These are phyloP conservation scores for Thomomys bottae DNA, from an alignment of 2,113 vertebrate species.

Conservation along the genomic window DNA sequence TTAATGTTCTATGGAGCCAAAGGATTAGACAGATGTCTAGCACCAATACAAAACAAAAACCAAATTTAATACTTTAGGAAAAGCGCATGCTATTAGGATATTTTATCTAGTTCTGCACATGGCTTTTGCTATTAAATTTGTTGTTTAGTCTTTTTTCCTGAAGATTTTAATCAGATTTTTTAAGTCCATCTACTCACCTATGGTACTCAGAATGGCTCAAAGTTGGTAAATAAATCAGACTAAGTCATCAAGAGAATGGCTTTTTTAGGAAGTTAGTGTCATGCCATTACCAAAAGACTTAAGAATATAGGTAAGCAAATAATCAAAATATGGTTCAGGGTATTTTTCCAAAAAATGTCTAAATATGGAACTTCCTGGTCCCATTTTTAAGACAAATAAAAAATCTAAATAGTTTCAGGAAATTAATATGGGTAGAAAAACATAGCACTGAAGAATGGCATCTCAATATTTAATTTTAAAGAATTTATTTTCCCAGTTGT, in stretches of 20 bases:
- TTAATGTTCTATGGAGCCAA: conserved; percentile 82
- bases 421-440: conserved; percentile 51
- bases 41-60: conserved; percentile 71
- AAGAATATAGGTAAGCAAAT: conserved; percentile 47
- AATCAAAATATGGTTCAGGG: conserved; percentile 30
- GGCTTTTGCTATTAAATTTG: conserved; percentile 57
- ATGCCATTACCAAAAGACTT: conserved; percentile 63
- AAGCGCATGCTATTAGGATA: conserved; percentile 80
- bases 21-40: conserved; percentile 81
- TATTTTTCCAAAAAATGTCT: conserved; percentile 67
- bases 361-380: conserved; percentile 75
- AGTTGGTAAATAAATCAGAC: conserved; percentile 40
- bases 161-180: conserved; percentile 59
- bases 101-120: conserved; percentile 75
- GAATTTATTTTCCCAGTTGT: conserved; percentile 83
- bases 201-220: conserved; percentile 38
- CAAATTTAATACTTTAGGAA: conserved; percentile 80
- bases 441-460: conserved; percentile 76
- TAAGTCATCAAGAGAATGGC: conserved; percentile 47
- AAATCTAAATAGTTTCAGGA: conserved; percentile 72
- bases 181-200: conserved; percentile 58
- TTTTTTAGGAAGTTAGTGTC: conserved; percentile 68
- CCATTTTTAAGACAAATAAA: conserved; percentile 70
- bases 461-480: conserved; percentile 76
- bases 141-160: conserved; percentile 18